Evolutionary conservation across 1,140 invertebrate genomes (phyloP).

Genomic region (Melanaphis sacchari): DNA sequence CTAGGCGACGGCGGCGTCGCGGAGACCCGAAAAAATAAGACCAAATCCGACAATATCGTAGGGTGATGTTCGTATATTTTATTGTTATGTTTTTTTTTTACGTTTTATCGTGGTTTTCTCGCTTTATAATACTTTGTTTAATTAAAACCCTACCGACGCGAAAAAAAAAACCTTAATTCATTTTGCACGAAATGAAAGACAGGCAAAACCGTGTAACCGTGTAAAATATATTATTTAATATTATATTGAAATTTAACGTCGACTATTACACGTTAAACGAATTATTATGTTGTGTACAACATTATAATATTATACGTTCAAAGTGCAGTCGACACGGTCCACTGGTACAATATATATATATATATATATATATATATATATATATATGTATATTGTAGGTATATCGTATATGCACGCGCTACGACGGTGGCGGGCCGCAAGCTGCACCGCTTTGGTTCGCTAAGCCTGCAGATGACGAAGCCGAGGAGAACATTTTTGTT

Average conservation of each 20-base stretch:
- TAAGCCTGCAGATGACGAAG: background rate
- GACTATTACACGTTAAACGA: background rate
- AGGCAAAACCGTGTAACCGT: background rate
- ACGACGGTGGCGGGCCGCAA: background rate
- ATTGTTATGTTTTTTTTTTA: background rate
- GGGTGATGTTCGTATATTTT: background rate
- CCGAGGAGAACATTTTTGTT: background rate
- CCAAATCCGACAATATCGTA: conserved; percentile 9
- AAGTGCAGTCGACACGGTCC: background rate
- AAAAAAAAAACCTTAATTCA: background rate
- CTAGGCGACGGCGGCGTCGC: background rate
- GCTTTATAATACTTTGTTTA: background rate
- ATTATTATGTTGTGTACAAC: background rate
- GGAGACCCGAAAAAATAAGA: background rate
- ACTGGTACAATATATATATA: background rate
- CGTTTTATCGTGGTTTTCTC: background rate
- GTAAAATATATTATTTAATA: too few species aligned
- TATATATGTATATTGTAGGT: too few species aligned
- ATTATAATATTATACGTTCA: background rate
- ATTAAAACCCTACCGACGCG: background rate
- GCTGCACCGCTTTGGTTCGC: conserved; percentile 6
- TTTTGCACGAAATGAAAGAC: background rate
- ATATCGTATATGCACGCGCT: too few species aligned
- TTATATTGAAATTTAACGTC: background rate
- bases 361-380: too few species aligned